Evolutionary conservation across 2,797 vertebrate genomes (phyloP), one percentile per base, ranked within the genome.

Genomic region (Nasua narica): DNA sequence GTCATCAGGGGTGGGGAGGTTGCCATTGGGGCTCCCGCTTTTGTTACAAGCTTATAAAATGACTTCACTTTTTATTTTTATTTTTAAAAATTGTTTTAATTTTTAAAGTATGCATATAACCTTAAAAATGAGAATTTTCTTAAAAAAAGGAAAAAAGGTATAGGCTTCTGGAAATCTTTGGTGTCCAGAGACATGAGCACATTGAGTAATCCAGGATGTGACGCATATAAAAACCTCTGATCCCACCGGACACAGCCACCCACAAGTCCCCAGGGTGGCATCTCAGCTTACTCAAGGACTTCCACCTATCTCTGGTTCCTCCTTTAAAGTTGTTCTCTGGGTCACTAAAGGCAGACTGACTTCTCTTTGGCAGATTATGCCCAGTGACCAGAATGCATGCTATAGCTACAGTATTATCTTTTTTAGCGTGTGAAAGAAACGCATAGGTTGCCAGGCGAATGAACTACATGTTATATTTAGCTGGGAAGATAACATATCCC

Each of bases 401-500:
- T 67, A 32, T 15, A 86, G 82, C 40, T n/a, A 54, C 54, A 15
- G 78, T 52, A 72, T 2, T 70, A 21, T 96, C 16, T 92, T 58
- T 76, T 97, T 96, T 87, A 93, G 90, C 89, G 78, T 40, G 82
- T 32, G 90, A 97, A 95, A 83, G 90, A 84, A 85, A 84, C 8
- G 7, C 70, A 77, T 25, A 90, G 76, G 85, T 97, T 94, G 95
- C 56, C 46, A 96, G 96, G 87, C 46, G n/a, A 95, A 95, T 97
- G 77, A 97, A 92, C 89, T 95, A 67, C 95, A 70, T 83, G 72
- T 82, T 97, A 90, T 77, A 89, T 83, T 37, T 94, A 96, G 96
- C 87, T 96, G 83, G 90, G 85, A 72, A 96, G 95, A 97, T 95
- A 96, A 91, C 96, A 95, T 72, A 96, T 88, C 82, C 35, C 89